Evolutionary conservation across 1,140 invertebrate genomes (phyloP).

Genomic region (Zophobas morio): DNA sequence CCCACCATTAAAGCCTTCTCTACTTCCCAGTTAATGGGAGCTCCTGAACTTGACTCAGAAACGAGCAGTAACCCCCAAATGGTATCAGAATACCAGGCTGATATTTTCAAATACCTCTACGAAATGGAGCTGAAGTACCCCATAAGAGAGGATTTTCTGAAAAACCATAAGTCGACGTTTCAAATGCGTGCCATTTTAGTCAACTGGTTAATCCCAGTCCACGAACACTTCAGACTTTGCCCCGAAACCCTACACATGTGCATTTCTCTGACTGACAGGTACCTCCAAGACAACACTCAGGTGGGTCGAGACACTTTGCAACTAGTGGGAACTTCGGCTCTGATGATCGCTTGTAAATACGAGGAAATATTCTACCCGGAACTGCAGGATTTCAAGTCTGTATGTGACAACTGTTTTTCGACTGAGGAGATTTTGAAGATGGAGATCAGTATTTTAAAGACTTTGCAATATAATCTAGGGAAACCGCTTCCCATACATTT

Average conservation of each 20-base stretch:
- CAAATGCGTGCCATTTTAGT: conserved; percentile 92
- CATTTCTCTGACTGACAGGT: conserved; percentile 91
- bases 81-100: conserved; percentile 86
- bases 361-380: conserved; percentile 95
- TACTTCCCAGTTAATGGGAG: conserved; percentile 44
- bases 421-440: conserved; percentile 71
- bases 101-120: conserved; percentile 87
- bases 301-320: conserved; percentile 81
- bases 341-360: conserved; percentile 95
- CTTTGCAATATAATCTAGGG: conserved; percentile 86
- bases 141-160: conserved; percentile 76
- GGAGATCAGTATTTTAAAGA: conserved; percentile 85
- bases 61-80: conserved; percentile 83
- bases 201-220: conserved; percentile 96
- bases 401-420: conserved; percentile 83
- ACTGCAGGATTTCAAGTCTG: conserved; percentile 91
- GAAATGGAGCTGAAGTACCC: conserved; percentile 78
- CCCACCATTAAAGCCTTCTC: conserved; percentile 46
- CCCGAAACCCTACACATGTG: conserved; percentile 94
- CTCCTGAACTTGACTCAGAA: conserved; percentile 74
- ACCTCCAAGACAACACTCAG: conserved; percentile 79
- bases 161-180: conserved; percentile 78
- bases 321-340: conserved; percentile 90
- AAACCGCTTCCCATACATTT: conserved; percentile 91
- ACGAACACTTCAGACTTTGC: conserved; percentile 88